Evolutionary conservation across 2,888 invertebrate genomes (phyloP), one percentile per base, ranked within the genome.

Genomic region (Capitulum mitella): DNA sequence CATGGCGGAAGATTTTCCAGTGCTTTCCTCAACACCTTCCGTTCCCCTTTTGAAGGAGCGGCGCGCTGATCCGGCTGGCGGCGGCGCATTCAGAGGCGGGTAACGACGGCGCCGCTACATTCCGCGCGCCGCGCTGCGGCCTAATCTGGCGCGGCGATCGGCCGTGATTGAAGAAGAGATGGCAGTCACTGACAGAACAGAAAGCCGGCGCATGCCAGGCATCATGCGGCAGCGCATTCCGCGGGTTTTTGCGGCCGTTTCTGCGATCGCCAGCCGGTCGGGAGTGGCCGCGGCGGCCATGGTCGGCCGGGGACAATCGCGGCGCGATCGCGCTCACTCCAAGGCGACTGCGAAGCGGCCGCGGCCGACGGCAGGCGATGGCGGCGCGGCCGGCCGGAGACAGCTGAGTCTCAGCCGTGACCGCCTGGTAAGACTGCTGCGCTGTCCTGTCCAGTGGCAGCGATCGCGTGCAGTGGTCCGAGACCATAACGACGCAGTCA

Each of bases 201-300:
- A 61, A 61, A 61, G 61, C n/a, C 61, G 61, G 61, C 61, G 61
- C 61, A 61, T 61, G 61, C 61, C 61, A 12, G 61, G n/a, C 61
- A 16, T 61, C 61, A 61, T 61, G 61, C 61, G n/a, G 32, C 61
- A 6, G 61, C 32, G 61, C 61, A 61, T 61, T 61, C 61, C 61
- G 61, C 10, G 32, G 32, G 61, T 61, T 61, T 61, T 61, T 61
- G 61, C 61, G 61, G 61, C 61, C 61, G 16, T 61, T 61, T 61
- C 61, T 61, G 61, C 61, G 61, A 61, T 32, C n/a, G 54, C 1
- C 43, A 12, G 5, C 43, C 43, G 43, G 6, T 12, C 43, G 43
- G 43, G 6, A 43, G 43, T 12, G 12, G 12, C 5, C 12, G 43
- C 5, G 19, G 51, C 51, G 51, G 51, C 51, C 51, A 22, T 51